Conservation (phyloP, 2,797 vertebrate genomes). For the Crocidura indochinensis region DNA sequence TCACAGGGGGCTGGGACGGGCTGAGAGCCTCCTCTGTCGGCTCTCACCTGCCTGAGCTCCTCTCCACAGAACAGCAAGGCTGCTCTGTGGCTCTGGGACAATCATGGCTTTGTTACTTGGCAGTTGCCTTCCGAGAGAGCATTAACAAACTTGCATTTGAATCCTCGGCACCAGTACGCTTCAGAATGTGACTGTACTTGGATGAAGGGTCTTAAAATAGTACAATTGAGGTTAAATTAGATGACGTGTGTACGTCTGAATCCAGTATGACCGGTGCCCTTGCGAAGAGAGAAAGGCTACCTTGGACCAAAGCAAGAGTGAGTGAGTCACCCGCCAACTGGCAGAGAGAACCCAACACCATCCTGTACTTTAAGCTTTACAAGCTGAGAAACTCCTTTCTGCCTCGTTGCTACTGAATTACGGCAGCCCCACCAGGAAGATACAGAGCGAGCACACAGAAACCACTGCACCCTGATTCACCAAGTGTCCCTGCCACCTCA, state of each 20-base stretch:
- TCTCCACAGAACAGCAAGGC: not conserved
- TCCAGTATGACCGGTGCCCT: not conserved
- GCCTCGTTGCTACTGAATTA: not conserved
- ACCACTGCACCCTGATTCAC: not conserved
- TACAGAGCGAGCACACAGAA: not conserved
- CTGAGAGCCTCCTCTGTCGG: not conserved
- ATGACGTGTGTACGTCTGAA: not conserved
- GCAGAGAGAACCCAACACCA: not conserved
- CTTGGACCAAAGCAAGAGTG: not conserved
- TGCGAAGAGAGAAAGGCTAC: not conserved
- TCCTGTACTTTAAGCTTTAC: not conserved
- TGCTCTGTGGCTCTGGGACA: too few species aligned
- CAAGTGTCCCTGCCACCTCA: not conserved
- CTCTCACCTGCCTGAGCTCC: not conserved
- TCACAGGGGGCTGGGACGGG: not conserved
- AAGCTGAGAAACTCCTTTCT: constrained; percentile 1
- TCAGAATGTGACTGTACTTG: not conserved
- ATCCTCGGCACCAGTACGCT: not conserved
- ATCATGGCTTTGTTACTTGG: not conserved
- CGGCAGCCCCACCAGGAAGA: not conserved
- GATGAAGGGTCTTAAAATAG: not conserved
- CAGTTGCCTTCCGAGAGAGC: not conserved
- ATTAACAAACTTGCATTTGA: not conserved
- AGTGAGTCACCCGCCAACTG: not conserved
- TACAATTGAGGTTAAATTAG: not conserved